phyloP scores from a whole-genome alignment of 2,113 vertebrate species.

The Pyxicephalus adspersus region DNA sequence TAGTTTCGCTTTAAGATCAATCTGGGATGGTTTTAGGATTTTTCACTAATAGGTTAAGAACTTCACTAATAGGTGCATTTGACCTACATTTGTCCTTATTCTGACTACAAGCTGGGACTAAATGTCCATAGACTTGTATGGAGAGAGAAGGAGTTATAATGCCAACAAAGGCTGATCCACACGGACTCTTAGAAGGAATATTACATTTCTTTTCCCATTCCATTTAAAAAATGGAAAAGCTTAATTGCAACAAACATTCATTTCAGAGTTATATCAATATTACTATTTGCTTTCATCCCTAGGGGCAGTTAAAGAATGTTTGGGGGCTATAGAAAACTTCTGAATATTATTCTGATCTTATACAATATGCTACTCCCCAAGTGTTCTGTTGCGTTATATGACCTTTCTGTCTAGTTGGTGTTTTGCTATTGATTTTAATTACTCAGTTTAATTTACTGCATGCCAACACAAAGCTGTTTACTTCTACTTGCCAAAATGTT shows the following conservation, averaged over 20 bases:
- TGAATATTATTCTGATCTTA: constrained; percentile 81
- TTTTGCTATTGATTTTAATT: constrained; percentile 98
- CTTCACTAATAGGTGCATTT: too few relatives aligned
- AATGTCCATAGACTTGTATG: too few relatives aligned
- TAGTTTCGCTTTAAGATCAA: too few relatives aligned
- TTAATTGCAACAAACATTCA: background rate
- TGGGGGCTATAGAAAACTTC: constrained; percentile 76
- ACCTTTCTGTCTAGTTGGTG: constrained; percentile 89
- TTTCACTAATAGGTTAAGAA: too few relatives aligned
- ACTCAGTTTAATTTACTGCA: constrained; percentile 83
- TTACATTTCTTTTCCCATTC: too few relatives aligned
- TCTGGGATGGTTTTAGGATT: too few relatives aligned
- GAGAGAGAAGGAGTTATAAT: too few relatives aligned
- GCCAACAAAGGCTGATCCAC: too few relatives aligned
- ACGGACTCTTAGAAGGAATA: too few relatives aligned
- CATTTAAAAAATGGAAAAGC: background rate
- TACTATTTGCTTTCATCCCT: background rate
- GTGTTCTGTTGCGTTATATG: constrained; percentile 79
- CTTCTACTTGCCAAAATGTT: constrained; percentile 81
- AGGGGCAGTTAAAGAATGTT: constrained; percentile 51
- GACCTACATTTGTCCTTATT: too few relatives aligned
- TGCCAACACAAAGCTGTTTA: constrained; percentile 84
- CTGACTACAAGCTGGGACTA: too few relatives aligned
- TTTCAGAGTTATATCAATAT: background rate
- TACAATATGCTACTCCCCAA: constrained; percentile 75